Evolutionary conservation across 2,888 invertebrate genomes (phyloP).

Genomic region (Poecilobothrus nobilitatus): DNA sequence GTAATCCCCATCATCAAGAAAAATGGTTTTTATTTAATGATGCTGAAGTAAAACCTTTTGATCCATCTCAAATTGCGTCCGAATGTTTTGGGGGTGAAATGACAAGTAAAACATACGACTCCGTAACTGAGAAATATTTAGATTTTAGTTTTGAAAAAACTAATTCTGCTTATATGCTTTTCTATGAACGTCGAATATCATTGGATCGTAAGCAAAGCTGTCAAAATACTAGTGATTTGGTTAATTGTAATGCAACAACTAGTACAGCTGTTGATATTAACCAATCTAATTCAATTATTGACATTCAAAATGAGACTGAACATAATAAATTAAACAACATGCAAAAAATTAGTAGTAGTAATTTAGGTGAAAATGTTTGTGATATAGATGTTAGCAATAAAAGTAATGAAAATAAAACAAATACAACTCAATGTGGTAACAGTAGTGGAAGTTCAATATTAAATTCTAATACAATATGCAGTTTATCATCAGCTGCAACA

Average conservation of each 20-base stretch:
- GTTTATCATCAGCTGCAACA: neutral
- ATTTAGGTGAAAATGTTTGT: conserved; percentile 26
- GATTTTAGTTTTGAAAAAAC: conserved; percentile 97
- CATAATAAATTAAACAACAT: conserved; percentile 15
- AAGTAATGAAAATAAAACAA: conserved; percentile 17
- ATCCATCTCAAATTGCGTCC: conserved; percentile 86
- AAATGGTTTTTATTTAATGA: conserved; percentile 91
- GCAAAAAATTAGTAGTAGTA: neutral
- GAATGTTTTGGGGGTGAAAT: conserved; percentile 97
- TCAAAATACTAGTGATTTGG: conserved; percentile 28
- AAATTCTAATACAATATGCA: neutral
- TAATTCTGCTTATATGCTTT: conserved; percentile 94
- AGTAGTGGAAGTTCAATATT: conserved; percentile 20
- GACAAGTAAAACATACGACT: conserved; percentile 95
- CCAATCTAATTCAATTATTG: neutral
- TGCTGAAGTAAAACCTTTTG: conserved; percentile 89
- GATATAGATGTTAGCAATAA: conserved; percentile 34
- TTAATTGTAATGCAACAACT: conserved; percentile 7
- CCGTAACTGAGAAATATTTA: conserved; percentile 93
- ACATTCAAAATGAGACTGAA: conserved; percentile 18
- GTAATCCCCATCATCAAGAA: conserved; percentile 55
- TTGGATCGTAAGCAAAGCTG: conserved; percentile 44
- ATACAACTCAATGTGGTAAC: conserved; percentile 13
- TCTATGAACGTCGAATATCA: conserved; percentile 69
- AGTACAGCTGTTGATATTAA: conserved; percentile 10